phyloP scores from a whole-genome alignment of 1,140 invertebrate species.

The Drosophila aff. region DNA sequence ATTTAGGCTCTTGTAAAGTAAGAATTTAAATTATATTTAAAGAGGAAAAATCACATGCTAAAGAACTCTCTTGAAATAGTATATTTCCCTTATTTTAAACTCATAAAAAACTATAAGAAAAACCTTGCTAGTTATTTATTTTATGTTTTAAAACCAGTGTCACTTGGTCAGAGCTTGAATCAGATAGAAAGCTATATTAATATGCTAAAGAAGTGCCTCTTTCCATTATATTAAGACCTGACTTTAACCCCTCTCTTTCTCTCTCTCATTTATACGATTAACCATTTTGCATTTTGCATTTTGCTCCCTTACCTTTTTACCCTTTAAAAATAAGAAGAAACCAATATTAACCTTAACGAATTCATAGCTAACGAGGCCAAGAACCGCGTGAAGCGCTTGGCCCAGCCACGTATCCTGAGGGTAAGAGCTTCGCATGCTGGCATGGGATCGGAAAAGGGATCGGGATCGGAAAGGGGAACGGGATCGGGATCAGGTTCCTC shows the following conservation, averaged over 20 bases:
- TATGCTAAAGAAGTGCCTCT: background rate
- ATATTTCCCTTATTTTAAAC: background rate
- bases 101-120: background rate
- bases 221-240: background rate
- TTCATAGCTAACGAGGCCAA: constrained; percentile 49
- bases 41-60: no score
- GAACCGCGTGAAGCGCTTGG: constrained; percentile 79
- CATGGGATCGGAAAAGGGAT: constrained; percentile 64
- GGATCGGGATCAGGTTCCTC: constrained; percentile 31
- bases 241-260: background rate
- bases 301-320: constrained; percentile 21
- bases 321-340: background rate
- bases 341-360: constrained; percentile 29
- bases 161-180: background rate
- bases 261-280: constrained; percentile 9
- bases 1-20: no score
- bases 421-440: constrained; percentile 78
- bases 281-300: constrained; percentile 27
- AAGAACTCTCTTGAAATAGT: no score
- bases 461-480: constrained; percentile 35
- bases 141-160: background rate
- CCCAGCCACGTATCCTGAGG: constrained; percentile 83
- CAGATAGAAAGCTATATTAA: background rate
- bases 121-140: background rate
- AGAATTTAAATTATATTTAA: no score